phyloP scores from a whole-genome alignment of 2,797 vertebrate genomes.

The Stomatorhinus walkeri region DNA sequence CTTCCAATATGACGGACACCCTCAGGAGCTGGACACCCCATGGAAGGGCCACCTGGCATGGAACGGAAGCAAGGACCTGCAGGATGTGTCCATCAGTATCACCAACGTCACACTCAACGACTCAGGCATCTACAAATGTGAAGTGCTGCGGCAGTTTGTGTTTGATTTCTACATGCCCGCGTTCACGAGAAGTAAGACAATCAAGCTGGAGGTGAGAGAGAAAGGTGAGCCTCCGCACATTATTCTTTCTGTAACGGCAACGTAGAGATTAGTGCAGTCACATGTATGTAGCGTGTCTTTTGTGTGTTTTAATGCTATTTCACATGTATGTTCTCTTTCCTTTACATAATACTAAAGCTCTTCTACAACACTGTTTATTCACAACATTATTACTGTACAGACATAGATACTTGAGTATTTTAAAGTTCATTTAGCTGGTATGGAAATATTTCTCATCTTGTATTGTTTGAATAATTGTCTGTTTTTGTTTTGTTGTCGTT shows the following conservation, averaged over 20 bases:
- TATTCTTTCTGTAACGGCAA: neutral
- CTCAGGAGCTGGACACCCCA: conserved; percentile 55
- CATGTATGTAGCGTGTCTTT: neutral
- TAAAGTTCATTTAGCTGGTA: neutral
- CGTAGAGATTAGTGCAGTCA: neutral
- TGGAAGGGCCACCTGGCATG: conserved; percentile 75
- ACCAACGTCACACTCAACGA: conserved; percentile 73
- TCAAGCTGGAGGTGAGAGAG: conserved; percentile 73
- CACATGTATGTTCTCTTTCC: neutral
- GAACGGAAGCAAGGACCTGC: conserved; percentile 86
- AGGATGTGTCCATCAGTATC: conserved; percentile 84
- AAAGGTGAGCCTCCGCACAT: conserved; percentile 55
- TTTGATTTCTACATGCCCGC: conserved; percentile 73
- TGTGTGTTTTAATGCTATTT: neutral
- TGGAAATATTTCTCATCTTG: neutral
- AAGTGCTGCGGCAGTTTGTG: conserved; percentile 68
- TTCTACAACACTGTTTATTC: neutral
- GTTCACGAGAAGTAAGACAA: conserved; percentile 47
- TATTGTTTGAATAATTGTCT: conserved; percentile 52
- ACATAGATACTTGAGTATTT: neutral
- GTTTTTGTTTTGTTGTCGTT: conserved; percentile 54
- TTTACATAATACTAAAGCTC: neutral
- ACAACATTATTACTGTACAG: neutral
- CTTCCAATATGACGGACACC: conserved; percentile 35
- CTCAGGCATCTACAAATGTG: conserved; percentile 76